phyloP scores from a whole-genome alignment of 2,113 vertebrate genomes.

The Cyprinodon brontotheroides region DNA sequence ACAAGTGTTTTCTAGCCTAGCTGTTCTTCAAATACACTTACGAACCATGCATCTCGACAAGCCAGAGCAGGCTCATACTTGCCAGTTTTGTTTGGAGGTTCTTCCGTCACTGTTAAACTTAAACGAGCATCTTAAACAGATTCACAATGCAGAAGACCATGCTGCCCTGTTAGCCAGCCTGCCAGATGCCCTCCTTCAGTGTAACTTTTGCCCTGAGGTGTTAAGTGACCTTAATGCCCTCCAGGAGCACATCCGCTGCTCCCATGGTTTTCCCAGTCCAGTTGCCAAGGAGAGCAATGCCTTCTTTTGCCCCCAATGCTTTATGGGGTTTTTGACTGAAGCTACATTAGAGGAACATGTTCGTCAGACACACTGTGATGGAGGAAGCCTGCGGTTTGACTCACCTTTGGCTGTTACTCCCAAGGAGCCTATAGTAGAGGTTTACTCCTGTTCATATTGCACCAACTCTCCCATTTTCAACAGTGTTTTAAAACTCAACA shows the following conservation, averaged over 20 bases:
- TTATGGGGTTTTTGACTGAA: slow-evolving; percentile 98
- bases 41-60: slow-evolving; percentile 98
- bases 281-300: slow-evolving; percentile 96
- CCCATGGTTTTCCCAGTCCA: slow-evolving; percentile 92
- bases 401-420: slow-evolving; percentile 92
- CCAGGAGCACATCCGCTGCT: slow-evolving; percentile 97
- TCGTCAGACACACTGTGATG: slow-evolving; percentile 94
- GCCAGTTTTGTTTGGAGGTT: slow-evolving; percentile 96
- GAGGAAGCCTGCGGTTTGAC: slow-evolving; percentile 91
- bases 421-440: slow-evolving; percentile 94
- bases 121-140: slow-evolving; percentile 96
- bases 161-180: slow-evolving; percentile 87
- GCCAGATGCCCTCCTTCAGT: slow-evolving; percentile 92
- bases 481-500: slow-evolving; percentile 94
- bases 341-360: slow-evolving; percentile 96
- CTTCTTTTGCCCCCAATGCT: slow-evolving; percentile 98
- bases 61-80: slow-evolving; percentile 96
- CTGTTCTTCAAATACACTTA: slow-evolving; percentile 95
- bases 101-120: slow-evolving; percentile 97
- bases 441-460: slow-evolving; percentile 98
- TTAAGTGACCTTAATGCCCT: slow-evolving; percentile 93
- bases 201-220: slow-evolving; percentile 97
- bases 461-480: slow-evolving; percentile 98
- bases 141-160: slow-evolving; percentile 91
- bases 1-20: slow-evolving; percentile 94